These are phyloP conservation scores for Nephrotoma flavescens DNA, from an alignment of 2,888 invertebrate genomes.

Conservation along the genomic window DNA sequence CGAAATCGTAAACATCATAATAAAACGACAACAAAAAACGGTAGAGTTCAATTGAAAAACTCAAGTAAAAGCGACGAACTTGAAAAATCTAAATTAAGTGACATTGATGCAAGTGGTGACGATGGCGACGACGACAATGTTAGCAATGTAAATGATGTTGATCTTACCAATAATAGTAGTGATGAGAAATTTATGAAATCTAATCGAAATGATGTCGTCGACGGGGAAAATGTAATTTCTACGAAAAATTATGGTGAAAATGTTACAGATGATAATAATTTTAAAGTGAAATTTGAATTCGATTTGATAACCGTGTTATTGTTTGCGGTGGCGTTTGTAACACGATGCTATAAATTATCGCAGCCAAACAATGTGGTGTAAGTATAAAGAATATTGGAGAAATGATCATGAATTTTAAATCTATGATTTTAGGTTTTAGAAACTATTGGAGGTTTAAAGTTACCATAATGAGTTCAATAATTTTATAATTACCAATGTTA, in stretches of 20 bases:
- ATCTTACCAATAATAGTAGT: slow-evolving; percentile 8
- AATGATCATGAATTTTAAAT: too few species aligned
- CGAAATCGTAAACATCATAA: slow-evolving; percentile 9
- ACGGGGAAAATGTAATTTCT: slow-evolving; percentile 12
- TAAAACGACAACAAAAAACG: background rate
- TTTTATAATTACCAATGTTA: too few species aligned
- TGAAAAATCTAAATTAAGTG: slow-evolving; percentile 10
- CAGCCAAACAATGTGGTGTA: slow-evolving; percentile 84
- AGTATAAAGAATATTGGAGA: slow-evolving; percentile 30
- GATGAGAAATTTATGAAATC: slow-evolving; percentile 16
- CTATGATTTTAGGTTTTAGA: background rate
- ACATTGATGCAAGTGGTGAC: slow-evolving; percentile 9
- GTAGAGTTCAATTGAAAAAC: background rate
- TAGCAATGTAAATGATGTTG: slow-evolving; percentile 7
- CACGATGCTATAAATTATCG: slow-evolving; percentile 70
- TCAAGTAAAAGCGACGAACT: slow-evolving; percentile 17
- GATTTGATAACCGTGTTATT: slow-evolving; percentile 60
- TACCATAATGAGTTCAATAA: too few species aligned
- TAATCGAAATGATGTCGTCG: slow-evolving; percentile 7
- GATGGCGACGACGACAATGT: slow-evolving; percentile 10
- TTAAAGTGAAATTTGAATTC: slow-evolving; percentile 48
- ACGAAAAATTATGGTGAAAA: slow-evolving; percentile 13
- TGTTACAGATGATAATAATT: slow-evolving; percentile 16
- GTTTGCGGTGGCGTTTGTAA: slow-evolving; percentile 52
- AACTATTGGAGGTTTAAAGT: too few species aligned